Conservation (phyloP, 2,113 vertebrate species). For the Neotoma lepida region DNA sequence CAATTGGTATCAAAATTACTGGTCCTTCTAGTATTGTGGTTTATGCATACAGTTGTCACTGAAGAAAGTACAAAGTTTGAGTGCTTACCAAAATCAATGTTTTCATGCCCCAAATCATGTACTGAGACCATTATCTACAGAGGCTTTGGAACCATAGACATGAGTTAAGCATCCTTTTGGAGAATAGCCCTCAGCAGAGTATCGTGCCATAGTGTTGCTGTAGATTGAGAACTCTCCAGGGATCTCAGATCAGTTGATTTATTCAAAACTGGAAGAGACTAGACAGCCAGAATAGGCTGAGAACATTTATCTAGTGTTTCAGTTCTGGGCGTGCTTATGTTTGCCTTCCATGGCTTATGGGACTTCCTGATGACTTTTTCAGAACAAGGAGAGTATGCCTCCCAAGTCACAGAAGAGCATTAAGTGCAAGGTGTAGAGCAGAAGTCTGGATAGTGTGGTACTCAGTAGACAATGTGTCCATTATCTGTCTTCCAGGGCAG, state of each 20-base stretch:
- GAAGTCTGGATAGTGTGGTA: neutral
- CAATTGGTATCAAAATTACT: constrained; percentile 1
- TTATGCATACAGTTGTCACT: neutral
- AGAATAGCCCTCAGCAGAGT: neutral
- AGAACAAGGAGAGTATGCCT: neutral
- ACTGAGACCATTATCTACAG: neutral
- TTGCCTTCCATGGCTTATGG: constrained; percentile 16
- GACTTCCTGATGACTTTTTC: constrained; percentile 11
- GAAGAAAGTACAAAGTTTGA: constrained; percentile 17
- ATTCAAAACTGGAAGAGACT: constrained; percentile 7
- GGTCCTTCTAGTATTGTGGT: neutral
- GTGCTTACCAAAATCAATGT: constrained; percentile 5
- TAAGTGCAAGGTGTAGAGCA: neutral
- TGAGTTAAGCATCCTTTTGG: neutral
- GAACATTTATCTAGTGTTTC: neutral
- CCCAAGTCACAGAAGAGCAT: neutral
- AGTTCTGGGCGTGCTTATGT: neutral
- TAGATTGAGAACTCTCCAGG: neutral
- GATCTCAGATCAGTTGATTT: constrained; percentile 29
- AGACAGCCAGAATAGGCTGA: neutral
- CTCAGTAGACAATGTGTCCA: neutral
- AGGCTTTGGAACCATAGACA: neutral
- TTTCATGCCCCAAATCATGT: neutral
- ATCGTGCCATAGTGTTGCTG: neutral
- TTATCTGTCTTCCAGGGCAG: constrained; percentile 23